Percentiles rank a stretch among this genome's conserved stretches.
phyloP scores from a whole-genome alignment of 1,140 invertebrate genomes.

The Pseudomyrmex flavicornis region DNA sequence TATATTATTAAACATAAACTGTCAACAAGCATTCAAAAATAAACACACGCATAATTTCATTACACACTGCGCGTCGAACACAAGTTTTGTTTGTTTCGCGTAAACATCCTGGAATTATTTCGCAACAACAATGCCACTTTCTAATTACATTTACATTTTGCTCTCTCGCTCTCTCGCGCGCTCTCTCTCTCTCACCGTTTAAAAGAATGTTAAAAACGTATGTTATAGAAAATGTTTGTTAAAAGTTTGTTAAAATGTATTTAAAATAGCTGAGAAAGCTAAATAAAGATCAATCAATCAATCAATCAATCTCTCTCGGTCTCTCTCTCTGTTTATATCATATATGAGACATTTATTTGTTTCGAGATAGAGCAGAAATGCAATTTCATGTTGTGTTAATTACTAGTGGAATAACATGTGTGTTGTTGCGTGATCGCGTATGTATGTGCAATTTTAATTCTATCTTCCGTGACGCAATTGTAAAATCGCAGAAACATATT shows the following conservation, averaged over 20 bases:
- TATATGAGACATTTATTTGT: neutral
- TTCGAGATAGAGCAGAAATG: neutral
- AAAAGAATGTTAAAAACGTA: no score
- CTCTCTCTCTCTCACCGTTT: neutral
- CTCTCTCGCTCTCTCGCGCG: no score
- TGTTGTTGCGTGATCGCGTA: conserved; percentile 8
- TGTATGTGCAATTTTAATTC: conserved; percentile 7
- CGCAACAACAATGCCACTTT: neutral
- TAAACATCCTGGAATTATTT: conserved; percentile 8
- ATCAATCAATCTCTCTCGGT: no score
- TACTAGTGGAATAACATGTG: neutral
- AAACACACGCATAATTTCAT: neutral
- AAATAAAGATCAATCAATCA: no score
- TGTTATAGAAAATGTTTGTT: no score
- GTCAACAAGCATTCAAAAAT: neutral
- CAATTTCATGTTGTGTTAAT: conserved; percentile 20
- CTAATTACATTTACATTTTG: conserved; percentile 24
- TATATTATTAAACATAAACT: no score
- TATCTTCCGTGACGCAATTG: neutral
- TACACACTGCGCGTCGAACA: neutral
- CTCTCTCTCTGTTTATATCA: neutral
- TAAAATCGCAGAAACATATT: neutral
- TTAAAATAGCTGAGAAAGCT: no score
- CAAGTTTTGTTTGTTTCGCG: neutral
- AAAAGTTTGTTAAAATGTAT: no score